Evolutionary conservation across 2,113 vertebrate genomes (phyloP).

Genomic region (Chaetodon auriga): DNA sequence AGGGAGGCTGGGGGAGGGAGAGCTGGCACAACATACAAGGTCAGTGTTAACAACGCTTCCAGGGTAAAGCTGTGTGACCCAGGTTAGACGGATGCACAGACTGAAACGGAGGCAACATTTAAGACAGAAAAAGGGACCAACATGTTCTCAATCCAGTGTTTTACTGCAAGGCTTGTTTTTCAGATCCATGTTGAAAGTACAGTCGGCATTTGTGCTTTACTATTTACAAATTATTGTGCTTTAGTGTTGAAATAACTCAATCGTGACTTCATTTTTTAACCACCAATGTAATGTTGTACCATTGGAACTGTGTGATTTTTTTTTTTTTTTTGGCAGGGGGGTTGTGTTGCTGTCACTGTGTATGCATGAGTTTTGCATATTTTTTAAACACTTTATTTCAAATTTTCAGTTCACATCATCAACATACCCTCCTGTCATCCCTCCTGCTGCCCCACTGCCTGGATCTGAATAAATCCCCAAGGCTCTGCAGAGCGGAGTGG

Average conservation of each 20-base stretch:
- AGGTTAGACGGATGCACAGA: not conserved
- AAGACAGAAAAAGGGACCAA: not conserved
- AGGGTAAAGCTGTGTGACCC: constrained; percentile 21
- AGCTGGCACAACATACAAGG: constrained; percentile 22
- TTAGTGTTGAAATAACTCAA: not conserved
- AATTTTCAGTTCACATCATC: not conserved
- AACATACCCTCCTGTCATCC: not conserved
- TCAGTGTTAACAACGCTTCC: constrained; percentile 22
- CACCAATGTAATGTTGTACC: not conserved
- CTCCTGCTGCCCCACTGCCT: constrained; percentile 12
- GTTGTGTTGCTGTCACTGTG: not conserved
- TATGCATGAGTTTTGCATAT: not conserved
- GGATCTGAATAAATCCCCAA: constrained; percentile 5
- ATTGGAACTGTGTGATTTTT: not conserved
- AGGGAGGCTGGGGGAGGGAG: not conserved
- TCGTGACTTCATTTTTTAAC: not conserved
- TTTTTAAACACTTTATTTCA: constrained; percentile 4
- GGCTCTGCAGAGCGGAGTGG: not conserved
- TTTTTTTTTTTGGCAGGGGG: too few species aligned
- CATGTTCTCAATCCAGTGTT: not conserved
- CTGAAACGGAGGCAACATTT: not conserved
- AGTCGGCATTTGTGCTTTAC: not conserved
- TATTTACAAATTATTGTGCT: not conserved
- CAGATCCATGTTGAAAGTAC: not conserved
- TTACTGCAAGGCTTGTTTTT: not conserved